Base-by-base conservation (phyloP, 2,797 vertebrate species). In the Malacoctenus gilli region DNA sequence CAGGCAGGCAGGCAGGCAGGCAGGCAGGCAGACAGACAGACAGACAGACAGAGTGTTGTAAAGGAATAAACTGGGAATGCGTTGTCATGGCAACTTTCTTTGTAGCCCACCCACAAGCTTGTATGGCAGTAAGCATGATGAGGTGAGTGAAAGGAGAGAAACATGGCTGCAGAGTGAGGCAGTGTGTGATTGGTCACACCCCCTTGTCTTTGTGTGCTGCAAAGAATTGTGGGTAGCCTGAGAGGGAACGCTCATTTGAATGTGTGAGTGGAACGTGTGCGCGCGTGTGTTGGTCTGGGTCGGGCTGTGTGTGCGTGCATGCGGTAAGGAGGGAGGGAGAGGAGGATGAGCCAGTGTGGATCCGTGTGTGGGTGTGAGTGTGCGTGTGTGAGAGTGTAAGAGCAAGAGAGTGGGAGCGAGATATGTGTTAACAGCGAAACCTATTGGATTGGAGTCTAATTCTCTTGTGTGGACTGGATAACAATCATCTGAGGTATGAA, bases 151-250 rank as follows among this genome's bases (percentile, higher is more conserved):
- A 89, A 89, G 14, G 41, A 48, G 44, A 51, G 88, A 86, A 75
- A 58, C 66, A 69, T 60, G 82, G 78, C 84, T 83, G 91, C 87
- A 89, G 90, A 89, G 87, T 82, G 89, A 90, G 91, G 91, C 90
- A 80, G 91, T 84, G 72, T 92, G 92, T 93, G 94, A 95, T 95
- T 95, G 94, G 95, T 95, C 94, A 95, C 94, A 94, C 95, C 94
- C 94, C 94, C 92, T 92, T 94, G 92, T 93, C 94, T 95, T 95
- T 95, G 94, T 95, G 93, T 94, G 90, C 87, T 78, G 91, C 86
- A 71, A 86, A 77, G 95, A 83, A 94, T 95, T 93, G 92, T 95
- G 95, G 95, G 94, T 94, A 94, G 89, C 86, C 92, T 75, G 84
- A 87, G 88, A 92, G 90, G 93, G 90, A 94, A 93, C 91, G 91